Evolutionary conservation across 1,140 invertebrate genomes (phyloP).

Genomic region (Lutraria rhynchaena): DNA sequence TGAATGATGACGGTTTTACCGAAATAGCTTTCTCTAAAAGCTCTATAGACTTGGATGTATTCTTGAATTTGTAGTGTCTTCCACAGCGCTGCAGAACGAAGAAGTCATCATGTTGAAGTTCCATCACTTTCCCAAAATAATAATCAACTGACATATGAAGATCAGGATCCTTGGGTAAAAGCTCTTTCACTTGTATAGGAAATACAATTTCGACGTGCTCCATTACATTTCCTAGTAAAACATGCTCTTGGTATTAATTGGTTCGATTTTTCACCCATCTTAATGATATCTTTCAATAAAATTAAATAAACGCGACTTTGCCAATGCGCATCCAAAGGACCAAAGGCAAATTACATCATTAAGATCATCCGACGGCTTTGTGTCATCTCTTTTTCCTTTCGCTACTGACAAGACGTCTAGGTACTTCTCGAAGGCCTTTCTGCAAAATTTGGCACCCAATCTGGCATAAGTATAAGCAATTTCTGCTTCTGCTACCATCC

Average conservation of each 20-base stretch:
- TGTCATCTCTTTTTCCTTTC: background rate
- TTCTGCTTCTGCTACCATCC: conserved; percentile 21
- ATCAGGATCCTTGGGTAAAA: background rate
- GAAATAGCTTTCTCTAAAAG: background rate
- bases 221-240: conserved; percentile 2
- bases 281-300: too few species aligned
- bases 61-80: background rate
- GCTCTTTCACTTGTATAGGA: background rate
- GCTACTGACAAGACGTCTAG: background rate
- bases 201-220: conserved; percentile 1
- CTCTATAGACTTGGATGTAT: background rate
- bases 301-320: background rate
- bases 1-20: background rate
- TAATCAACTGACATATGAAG: background rate
- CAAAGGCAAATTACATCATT: conserved; percentile 4
- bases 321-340: conserved; percentile 28
- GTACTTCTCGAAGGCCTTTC: background rate
- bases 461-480: conserved; percentile 20
- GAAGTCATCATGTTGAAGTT: background rate
- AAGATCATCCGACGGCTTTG: too few species aligned
- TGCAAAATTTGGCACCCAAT: conserved; percentile 9
- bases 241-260: conserved; percentile 7
- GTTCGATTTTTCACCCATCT: background rate
- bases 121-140: background rate
- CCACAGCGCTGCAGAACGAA: conserved; percentile 1